These are phyloP conservation scores for Periophthalmus magnuspinnatus DNA, from an alignment of 2,797 vertebrate species.

Conservation along the genomic window DNA sequence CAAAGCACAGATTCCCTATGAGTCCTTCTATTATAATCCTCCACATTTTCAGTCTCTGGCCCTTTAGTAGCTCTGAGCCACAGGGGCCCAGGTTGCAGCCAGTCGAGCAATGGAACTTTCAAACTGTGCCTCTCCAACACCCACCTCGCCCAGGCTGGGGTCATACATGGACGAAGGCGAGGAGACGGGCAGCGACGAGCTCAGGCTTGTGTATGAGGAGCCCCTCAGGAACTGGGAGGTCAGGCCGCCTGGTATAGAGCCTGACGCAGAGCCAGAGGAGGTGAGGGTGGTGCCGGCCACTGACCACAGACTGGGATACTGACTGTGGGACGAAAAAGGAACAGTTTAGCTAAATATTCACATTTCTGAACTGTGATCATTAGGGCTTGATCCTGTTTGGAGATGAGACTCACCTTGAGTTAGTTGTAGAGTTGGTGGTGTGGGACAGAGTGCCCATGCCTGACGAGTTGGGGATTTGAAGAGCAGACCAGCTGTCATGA, in stretches of 20 bases:
- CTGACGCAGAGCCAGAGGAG: slow-evolving; percentile 73
- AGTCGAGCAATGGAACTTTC: slow-evolving; percentile 82
- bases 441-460: slow-evolving; percentile 80
- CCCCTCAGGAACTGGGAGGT: slow-evolving; percentile 82
- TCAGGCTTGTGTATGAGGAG: slow-evolving; percentile 80
- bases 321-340: slow-evolving; percentile 56
- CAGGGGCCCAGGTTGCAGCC: slow-evolving; percentile 80
- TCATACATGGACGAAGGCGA: slow-evolving; percentile 82
- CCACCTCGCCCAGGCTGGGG: slow-evolving; percentile 74
- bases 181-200: slow-evolving; percentile 79
- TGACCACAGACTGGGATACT: slow-evolving; percentile 84
- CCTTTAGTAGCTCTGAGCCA: slow-evolving; percentile 81
- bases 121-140: slow-evolving; percentile 78
- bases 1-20: slow-evolving; percentile 21
- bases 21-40: slow-evolving; percentile 13
- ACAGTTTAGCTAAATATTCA: neutral
- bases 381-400: neutral
- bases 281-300: slow-evolving; percentile 78
- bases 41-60: slow-evolving; percentile 12
- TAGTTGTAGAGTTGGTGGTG: slow-evolving; percentile 78
- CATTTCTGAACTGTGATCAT: neutral
- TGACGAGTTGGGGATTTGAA: slow-evolving; percentile 80
- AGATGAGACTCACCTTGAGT: slow-evolving; percentile 66
- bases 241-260: slow-evolving; percentile 75
- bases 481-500: slow-evolving; percentile 81